Evolutionary conservation across 2,797 vertebrate genomes (phyloP), one percentile per base, ranked within the genome.

Genomic region (Gastrophryne carolinensis): DNA sequence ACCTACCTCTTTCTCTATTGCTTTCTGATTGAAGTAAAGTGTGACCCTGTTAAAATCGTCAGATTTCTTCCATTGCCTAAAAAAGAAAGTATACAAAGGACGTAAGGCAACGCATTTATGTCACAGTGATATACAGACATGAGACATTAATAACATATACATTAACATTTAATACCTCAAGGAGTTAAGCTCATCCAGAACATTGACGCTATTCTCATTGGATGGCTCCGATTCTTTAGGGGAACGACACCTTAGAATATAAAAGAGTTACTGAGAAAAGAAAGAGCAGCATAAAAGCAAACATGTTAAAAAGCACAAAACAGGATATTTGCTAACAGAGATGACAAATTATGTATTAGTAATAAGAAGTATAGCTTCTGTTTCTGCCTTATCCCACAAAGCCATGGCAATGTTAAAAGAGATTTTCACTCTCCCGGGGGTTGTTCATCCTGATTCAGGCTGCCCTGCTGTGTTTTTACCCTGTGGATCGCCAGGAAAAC

Each of bases 21-120:
- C 86, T 39, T 90, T 65, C 75, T 94, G 86, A 24, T 91, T 90
- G 79, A 97, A 97, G 71, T 93, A 85, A 63, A 97, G 83, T 1
- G 93, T 96, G 75, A 96, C 57, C 63, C 90, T 91, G 86, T 93
- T 94, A 71, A 96, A 89, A 79, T 92, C 92, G 82, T 93, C 92
- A 0, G 85, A 85, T 73, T 87, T 89, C 53, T 83, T 89, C 89
- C 81, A 87, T 37, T 90, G 89, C 72, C 94, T 93, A 67, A 32
- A 5, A 26, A 56, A 83, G 32, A 53, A 65, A 9, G 6, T 62
- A 75, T 34, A 19, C 19, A 15, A 23, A 10, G 26, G 52, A 29
- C 1, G 8, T n/a, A 17, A 10, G 10, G 30, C 6, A 57, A 19
- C n/a, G 19, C 5, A 7, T 17, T 29, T 30, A 41, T 2, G 41